Conservation (phyloP, 1,140 invertebrate species). For the Heliconius melpomene region DNA sequence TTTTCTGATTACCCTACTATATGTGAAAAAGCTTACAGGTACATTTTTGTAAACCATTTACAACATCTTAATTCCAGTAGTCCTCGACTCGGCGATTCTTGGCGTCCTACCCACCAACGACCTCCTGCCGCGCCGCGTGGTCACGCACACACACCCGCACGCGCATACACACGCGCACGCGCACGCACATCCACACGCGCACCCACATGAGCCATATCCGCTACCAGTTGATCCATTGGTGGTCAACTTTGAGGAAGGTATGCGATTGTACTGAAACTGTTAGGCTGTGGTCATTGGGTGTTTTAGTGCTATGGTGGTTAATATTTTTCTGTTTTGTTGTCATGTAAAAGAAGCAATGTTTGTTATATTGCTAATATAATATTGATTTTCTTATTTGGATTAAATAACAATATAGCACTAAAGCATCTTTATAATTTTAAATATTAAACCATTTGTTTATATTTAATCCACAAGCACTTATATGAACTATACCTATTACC, state of each 20-base stretch:
- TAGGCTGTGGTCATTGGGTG: neutral
- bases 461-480: constrained; percentile 43
- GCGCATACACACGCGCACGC: constrained; percentile 45
- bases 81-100: constrained; percentile 67
- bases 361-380: too few species aligned
- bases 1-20: too few species aligned
- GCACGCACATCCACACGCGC: constrained; percentile 48
- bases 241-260: constrained; percentile 90
- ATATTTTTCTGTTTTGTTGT: neutral
- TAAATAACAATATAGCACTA: too few species aligned
- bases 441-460: too few species aligned
- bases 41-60: too few species aligned
- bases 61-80: constrained; percentile 47
- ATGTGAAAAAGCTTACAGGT: too few species aligned
- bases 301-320: neutral
- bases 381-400: too few species aligned
- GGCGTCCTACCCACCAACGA: constrained; percentile 62
- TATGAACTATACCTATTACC: constrained; percentile 67
- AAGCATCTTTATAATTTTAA: too few species aligned
- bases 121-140: constrained; percentile 57
- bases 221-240: constrained; percentile 84
- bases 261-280: constrained; percentile 84
- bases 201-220: constrained; percentile 61
- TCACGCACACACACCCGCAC: constrained; percentile 44
- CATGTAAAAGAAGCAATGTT: too few species aligned